Evolutionary conservation across 2,113 vertebrate species (phyloP).

Genomic region (Acanthisitta chloris): DNA sequence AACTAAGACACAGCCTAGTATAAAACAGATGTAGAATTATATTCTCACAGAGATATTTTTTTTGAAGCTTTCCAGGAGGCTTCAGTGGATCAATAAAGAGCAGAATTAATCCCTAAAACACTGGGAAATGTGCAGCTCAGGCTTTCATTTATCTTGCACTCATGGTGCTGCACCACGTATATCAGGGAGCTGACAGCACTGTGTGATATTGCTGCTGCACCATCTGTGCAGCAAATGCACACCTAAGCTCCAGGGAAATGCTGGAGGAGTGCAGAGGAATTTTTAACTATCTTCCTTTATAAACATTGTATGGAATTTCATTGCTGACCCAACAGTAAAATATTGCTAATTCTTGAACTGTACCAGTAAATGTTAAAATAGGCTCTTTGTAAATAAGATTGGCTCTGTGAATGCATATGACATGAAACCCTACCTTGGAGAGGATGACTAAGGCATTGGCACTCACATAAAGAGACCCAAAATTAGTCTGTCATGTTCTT

Average conservation of each 20-base stretch:
- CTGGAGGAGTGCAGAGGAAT: conserved; percentile 34
- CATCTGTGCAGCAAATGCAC: conserved; percentile 71
- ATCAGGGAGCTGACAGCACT: conserved; percentile 60
- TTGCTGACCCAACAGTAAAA: not conserved
- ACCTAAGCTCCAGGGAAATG: conserved; percentile 56
- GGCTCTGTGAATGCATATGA: not conserved
- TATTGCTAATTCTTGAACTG: not conserved
- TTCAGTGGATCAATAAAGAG: conserved; percentile 8
- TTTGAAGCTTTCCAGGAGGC: not conserved
- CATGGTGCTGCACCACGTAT: conserved; percentile 19
- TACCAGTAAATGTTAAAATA: not conserved
- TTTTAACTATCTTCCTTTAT: conserved; percentile 17
- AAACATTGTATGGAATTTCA: not conserved
- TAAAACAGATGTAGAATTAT: conserved; percentile 5
- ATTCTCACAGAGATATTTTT: not conserved
- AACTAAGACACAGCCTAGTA: not conserved
- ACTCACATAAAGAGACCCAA: not conserved
- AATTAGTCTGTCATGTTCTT: not conserved
- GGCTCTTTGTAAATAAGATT: not conserved
- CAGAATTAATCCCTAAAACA: conserved; percentile 66
- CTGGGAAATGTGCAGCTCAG: conserved; percentile 34
- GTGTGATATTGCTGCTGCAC: conserved; percentile 61
- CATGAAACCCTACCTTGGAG: not conserved
- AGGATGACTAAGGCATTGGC: not conserved
- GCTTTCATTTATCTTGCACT: conserved; percentile 52